A percentile compares a stretch with the other conserved stretches of the same genome.
These are phyloP conservation scores for Acanthiza pusilla DNA, from an alignment of 2,797 vertebrate species.

Conservation along the genomic window DNA sequence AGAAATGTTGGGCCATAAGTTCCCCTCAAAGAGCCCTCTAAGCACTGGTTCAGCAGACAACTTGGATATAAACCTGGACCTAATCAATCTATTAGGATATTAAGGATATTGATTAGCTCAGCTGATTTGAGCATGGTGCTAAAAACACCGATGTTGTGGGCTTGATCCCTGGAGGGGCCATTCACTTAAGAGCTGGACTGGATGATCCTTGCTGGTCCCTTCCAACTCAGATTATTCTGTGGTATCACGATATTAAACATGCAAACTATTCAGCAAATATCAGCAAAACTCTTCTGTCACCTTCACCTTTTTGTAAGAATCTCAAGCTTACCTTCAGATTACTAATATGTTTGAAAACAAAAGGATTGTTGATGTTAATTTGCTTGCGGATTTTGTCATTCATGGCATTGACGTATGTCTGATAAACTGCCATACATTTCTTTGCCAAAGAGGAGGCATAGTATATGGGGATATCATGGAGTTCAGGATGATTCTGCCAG, in stretches of 20 bases:
- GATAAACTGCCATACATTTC: constrained; percentile 98
- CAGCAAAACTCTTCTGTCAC: background rate
- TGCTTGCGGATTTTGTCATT: constrained; percentile 99
- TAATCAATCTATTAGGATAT: background rate
- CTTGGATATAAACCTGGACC: background rate
- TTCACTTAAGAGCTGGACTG: background rate
- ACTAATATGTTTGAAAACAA: constrained; percentile 98
- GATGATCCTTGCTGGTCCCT: background rate
- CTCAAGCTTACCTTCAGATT: constrained; percentile 87
- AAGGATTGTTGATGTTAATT: constrained; percentile 98
- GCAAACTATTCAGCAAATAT: background rate
- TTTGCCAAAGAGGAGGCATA: constrained; percentile 96
- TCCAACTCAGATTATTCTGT: background rate
- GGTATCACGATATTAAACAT: background rate
- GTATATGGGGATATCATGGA: constrained; percentile 93
- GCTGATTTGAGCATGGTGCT: background rate
- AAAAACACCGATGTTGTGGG: background rate
- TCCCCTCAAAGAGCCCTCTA: background rate
- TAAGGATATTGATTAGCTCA: background rate
- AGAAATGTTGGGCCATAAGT: background rate
- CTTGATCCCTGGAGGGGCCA: background rate
- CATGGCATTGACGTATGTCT: constrained; percentile 97
- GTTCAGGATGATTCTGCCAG: constrained; percentile 97
- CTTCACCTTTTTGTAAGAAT: background rate
- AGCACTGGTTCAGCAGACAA: background rate